phyloP scores from a whole-genome alignment of 2,888 invertebrate genomes.

The Sinhomidia bicolor region DNA sequence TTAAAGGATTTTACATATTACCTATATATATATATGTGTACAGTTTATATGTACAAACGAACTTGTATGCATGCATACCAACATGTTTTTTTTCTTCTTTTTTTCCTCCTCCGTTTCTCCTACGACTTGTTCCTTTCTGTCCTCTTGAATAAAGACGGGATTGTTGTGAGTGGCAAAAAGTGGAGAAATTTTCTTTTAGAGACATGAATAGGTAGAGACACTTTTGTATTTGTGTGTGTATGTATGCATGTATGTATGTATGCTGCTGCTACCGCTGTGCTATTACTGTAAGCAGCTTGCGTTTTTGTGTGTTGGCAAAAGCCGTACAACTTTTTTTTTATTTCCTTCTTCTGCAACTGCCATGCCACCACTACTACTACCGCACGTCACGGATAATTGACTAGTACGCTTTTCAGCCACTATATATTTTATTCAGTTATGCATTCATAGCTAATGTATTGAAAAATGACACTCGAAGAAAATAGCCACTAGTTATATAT shows the following conservation, averaged over 20 bases:
- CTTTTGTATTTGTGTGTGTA: background rate
- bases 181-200: slow-evolving; percentile 35
- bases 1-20: slow-evolving; percentile 27
- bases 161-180: slow-evolving; percentile 14
- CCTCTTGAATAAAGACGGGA: background rate
- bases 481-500: background rate
- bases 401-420: slow-evolving; percentile 47
- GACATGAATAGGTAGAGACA: background rate
- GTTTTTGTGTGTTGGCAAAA: slow-evolving; percentile 51
- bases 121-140: background rate
- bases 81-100: background rate
- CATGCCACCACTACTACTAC: background rate
- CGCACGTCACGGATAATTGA: slow-evolving; percentile 74
- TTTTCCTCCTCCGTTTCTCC: background rate
- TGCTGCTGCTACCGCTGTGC: no score
- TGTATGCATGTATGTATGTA: background rate
- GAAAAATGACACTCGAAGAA: slow-evolving; percentile 48
- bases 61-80: background rate
- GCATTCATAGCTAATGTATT: slow-evolving; percentile 63
- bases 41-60: background rate
- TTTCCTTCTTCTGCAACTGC: no score
- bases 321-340: slow-evolving; percentile 35
- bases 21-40: no score
- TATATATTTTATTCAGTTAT: slow-evolving; percentile 56
- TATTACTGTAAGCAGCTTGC: no score